Evolutionary conservation across 2,797 vertebrate genomes (phyloP), one percentile per base, ranked within the genome.

Genomic region (Allobates femoralis): DNA sequence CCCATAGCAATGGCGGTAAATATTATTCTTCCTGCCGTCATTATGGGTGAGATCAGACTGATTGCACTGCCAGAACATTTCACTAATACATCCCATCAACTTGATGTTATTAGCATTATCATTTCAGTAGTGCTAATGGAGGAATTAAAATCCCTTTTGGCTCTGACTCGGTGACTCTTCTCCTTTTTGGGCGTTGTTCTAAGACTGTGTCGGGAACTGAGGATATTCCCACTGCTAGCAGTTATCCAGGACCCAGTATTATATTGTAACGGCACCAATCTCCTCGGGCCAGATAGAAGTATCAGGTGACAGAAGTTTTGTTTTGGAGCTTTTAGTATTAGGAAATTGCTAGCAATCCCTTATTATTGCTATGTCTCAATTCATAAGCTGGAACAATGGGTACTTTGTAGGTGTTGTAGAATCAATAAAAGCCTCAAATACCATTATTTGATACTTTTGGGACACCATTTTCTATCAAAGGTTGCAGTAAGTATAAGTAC

Each of bases 11-110:
- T 50, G 41, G 16, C 18, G 32, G 34, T 32, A 19, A 34, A n/a
- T n/a, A n/a, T 62, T 26, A 26, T n/a, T 14, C 23, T 21, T 19
- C 74, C 32, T 81, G 19, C 41, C 16, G 55, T 26, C 5, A 41
- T 3, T 60, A 21, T 19, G 74, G 8, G 55, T 66, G 74, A 77
- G 73, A 64, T 77, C 58, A 64, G 58, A 66, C 16, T 41, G 6
- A 28, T n/a, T 28, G 60, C 26, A 3, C 71, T 64, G 82, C 55
- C 69, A 85, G 74, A 53, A 10, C 26, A 8, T 23, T 30, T 56
- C 5, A 15, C 23, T 67, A 66, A 85, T 77, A 32, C 79, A 80
- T 64, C n/a, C n/a, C 46, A 78, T 26, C 41, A 71, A 51, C 6
- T 69, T 46, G 3, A 41, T 73, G 46, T 50, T 80, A 32, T 73